phyloP scores from a whole-genome alignment of 2,797 vertebrate genomes.

The Phyllotis vaccarum region DNA sequence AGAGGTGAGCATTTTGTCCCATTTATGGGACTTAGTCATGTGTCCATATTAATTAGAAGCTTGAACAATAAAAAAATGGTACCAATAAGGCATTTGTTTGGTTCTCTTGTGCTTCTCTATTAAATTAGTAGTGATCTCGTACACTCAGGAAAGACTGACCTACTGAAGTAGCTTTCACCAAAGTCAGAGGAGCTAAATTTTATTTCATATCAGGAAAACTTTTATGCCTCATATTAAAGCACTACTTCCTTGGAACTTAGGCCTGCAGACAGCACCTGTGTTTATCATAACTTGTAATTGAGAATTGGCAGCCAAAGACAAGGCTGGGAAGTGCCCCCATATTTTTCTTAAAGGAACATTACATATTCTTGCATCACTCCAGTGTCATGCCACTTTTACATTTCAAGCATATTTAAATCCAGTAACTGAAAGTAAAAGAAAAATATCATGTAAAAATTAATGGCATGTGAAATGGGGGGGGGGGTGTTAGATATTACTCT shows the following conservation, averaged over 20 bases:
- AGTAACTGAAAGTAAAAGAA: conserved; percentile 90
- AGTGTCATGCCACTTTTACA: conserved; percentile 94
- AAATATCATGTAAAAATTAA: conserved; percentile 86
- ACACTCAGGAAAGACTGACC: conserved; percentile 25
- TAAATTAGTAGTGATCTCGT: not conserved
- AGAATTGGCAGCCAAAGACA: conserved; percentile 25
- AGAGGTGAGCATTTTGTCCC: not conserved
- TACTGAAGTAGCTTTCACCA: conserved; percentile 16
- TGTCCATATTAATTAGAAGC: not conserved
- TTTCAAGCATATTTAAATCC: conserved; percentile 90
- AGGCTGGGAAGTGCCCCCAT: not conserved
- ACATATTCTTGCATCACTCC: conserved; percentile 87
- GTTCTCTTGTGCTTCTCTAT: not conserved
- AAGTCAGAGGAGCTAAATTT: conserved; percentile 55
- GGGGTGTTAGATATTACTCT: conserved; percentile 84
- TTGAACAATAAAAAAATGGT: not conserved
- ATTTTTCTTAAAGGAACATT: conserved; percentile 69
- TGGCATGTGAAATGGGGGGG: conserved; percentile 82
- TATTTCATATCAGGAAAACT: conserved; percentile 27
- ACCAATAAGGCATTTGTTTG: conserved; percentile 12
- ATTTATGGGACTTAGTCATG: not conserved
- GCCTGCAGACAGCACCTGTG: conserved; percentile 37
- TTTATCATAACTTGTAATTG: conserved; percentile 34
- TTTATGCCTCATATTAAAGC: conserved; percentile 2
- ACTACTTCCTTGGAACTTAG: conserved; percentile 49